A percentile compares a stretch with the other conserved stretches of the same genome.
Evolutionary conservation across 2,113 vertebrate species (phyloP).

Genomic region (Corythornis vintsioides): DNA sequence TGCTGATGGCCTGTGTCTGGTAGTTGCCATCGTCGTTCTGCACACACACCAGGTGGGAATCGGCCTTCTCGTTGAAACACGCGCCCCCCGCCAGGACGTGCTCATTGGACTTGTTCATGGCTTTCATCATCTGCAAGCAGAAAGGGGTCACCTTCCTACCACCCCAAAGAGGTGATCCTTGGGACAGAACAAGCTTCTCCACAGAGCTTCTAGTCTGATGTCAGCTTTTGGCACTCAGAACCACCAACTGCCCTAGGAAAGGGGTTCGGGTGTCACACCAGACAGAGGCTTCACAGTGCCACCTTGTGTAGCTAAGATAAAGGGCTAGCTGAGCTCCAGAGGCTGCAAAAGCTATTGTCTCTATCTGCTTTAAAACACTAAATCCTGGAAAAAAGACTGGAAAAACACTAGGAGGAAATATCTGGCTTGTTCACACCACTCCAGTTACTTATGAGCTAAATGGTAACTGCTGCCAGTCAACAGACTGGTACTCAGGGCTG

Average conservation of each 20-base stretch:
- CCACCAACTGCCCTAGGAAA: background rate
- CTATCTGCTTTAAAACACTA: background rate
- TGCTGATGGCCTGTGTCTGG: slow-evolving; percentile 99
- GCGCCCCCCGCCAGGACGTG: slow-evolving; percentile 96
- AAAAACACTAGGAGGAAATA: background rate
- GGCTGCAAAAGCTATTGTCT: background rate
- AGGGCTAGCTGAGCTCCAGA: background rate
- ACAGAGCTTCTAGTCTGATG: background rate
- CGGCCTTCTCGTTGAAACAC: slow-evolving; percentile 94
- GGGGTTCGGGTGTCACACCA: background rate
- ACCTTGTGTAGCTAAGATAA: background rate
- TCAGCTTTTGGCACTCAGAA: background rate
- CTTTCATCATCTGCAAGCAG: slow-evolving; percentile 94
- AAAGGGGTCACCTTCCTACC: background rate
- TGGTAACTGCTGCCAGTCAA: background rate
- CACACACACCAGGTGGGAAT: slow-evolving; percentile 96
- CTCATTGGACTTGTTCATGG: slow-evolving; percentile 99
- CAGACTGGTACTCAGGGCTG: background rate
- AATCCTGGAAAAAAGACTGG: background rate
- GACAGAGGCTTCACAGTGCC: background rate
- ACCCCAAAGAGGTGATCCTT: background rate
- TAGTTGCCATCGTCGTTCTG: slow-evolving; percentile 99
- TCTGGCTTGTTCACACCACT: background rate
- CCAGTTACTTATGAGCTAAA: background rate
- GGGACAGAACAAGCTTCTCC: background rate